These are phyloP conservation scores for Leptothorax acervorum DNA, from an alignment of 2,888 invertebrate species.

Conservation along the genomic window DNA sequence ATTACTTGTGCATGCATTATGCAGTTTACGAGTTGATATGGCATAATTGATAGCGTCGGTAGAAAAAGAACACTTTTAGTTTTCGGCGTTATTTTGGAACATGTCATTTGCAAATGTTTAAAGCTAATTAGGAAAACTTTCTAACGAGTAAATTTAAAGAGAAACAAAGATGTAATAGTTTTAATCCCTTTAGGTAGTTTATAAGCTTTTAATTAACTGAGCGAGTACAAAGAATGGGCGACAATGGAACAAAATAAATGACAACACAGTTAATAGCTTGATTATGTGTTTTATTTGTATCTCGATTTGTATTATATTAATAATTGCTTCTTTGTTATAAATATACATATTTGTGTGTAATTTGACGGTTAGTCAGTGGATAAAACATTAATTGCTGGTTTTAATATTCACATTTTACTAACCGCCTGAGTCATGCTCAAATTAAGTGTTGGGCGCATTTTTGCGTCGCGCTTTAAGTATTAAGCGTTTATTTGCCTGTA, in stretches of 20 bases:
- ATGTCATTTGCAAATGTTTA: neutral
- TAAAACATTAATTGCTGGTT: conserved; percentile 3
- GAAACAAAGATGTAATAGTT: neutral
- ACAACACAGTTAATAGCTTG: neutral
- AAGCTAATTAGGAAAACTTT: conserved; percentile 1
- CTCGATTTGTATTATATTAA: neutral
- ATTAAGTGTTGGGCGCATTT: neutral
- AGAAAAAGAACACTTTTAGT: neutral
- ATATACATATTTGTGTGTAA: neutral
- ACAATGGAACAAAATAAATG: neutral
- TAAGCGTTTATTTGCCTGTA: neutral
- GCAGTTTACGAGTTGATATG: conserved; percentile 9
- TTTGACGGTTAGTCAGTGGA: neutral
- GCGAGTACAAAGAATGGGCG: neutral
- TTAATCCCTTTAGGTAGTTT: neutral
- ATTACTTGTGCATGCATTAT: conserved; percentile 51
- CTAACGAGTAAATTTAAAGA: neutral
- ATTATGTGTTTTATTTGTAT: neutral
- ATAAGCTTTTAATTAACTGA: neutral
- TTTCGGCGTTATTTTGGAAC: neutral
- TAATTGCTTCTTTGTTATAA: neutral
- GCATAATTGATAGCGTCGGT: conserved; percentile 23
- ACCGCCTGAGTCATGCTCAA: neutral
- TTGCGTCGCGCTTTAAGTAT: neutral
- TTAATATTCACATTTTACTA: neutral